Conservation (phyloP, 2,888 invertebrate species). For the Chironomus tentans region DNA sequence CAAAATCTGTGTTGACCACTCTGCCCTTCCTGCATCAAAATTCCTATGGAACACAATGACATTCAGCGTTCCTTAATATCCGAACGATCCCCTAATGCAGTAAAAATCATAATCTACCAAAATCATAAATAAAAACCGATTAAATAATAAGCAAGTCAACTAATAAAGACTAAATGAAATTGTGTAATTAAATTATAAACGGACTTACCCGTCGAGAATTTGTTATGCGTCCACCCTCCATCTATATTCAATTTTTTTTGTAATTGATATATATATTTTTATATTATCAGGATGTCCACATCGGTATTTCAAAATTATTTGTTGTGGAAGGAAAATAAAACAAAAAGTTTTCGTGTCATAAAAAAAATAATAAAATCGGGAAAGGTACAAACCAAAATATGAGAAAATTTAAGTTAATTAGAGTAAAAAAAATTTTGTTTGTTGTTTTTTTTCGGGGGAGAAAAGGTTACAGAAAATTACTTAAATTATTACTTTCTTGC, state of each 20-base stretch:
- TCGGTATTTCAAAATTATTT: not conserved
- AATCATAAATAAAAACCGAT: not conserved
- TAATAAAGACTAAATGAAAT: not conserved
- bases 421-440: not conserved
- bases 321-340: conserved; percentile 10
- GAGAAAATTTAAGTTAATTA: not conserved
- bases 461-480: not conserved
- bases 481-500: no score
- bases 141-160: not conserved
- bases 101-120: not conserved
- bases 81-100: not conserved
- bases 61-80: no score
- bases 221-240: conserved; percentile 19
- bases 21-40: no score
- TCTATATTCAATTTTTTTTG: conserved; percentile 14
- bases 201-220: conserved; percentile 22
- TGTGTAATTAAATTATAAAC: conserved; percentile 5
- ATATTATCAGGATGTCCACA: not conserved
- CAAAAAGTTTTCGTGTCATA: conserved; percentile 21
- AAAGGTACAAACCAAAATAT: conserved; percentile 6
- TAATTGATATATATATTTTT: not conserved
- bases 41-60: no score
- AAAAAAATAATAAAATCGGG: conserved; percentile 6
- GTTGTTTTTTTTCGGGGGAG: not conserved
- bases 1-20: no score